Evolutionary conservation across 1,140 invertebrate species (phyloP).

Genomic region (Oreohelix idahoensis): DNA sequence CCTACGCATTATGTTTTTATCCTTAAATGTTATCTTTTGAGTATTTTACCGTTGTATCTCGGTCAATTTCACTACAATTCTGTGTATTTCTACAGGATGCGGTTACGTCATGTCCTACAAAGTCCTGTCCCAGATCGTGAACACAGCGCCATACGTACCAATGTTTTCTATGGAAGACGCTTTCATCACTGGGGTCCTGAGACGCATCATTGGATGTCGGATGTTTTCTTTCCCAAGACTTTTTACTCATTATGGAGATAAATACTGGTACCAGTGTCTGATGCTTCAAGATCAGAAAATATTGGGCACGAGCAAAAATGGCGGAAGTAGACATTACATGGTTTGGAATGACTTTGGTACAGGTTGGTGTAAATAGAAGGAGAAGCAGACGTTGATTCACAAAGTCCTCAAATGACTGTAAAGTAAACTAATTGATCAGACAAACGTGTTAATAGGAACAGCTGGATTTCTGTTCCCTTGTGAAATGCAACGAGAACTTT

Average conservation of each 20-base stretch:
- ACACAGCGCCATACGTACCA: slow-evolving; percentile 52
- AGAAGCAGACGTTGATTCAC: no score
- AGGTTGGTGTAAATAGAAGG: no score
- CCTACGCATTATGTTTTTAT: no score
- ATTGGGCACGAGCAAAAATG: not conserved
- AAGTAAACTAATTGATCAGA: no score
- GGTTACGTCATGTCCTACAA: slow-evolving; percentile 60
- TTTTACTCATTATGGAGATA: slow-evolving; percentile 26
- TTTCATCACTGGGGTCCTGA: slow-evolving; percentile 72
- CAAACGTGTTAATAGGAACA: no score
- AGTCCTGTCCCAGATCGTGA: slow-evolving; percentile 50
- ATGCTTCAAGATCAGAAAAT: slow-evolving; percentile 23
- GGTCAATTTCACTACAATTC: no score
- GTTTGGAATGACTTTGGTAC: no score
- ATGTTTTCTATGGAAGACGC: slow-evolving; percentile 72
- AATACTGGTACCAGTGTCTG: not conserved
- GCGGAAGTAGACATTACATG: not conserved
- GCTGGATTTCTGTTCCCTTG: no score
- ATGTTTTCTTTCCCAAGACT: slow-evolving; percentile 28
- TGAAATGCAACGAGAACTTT: no score
- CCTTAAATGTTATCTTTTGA: no score
- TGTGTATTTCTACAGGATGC: slow-evolving; percentile 2
- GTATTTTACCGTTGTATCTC: no score
- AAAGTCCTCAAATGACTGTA: no score
- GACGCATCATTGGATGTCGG: slow-evolving; percentile 48